Evolutionary conservation across 2,888 invertebrate species (phyloP).

Genomic region (Lysandra coridon): DNA sequence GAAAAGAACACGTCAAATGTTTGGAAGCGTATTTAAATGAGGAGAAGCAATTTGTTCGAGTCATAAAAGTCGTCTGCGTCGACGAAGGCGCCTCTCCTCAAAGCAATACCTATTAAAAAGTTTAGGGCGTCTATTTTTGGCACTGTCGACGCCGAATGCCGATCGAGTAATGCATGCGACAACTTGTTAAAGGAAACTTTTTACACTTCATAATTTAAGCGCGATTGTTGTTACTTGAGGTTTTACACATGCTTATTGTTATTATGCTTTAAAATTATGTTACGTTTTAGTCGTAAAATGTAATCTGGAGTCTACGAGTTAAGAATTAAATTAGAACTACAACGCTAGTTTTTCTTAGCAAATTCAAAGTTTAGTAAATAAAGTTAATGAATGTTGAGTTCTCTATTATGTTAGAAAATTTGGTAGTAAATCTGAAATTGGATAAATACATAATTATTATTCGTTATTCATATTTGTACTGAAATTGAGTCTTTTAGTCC

Average conservation of each 20-base stretch:
- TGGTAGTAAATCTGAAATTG: no score
- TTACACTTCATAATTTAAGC: conserved; percentile 28
- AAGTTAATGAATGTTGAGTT: no score
- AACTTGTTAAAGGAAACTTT: conserved; percentile 47
- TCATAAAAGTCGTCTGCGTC: conserved; percentile 68
- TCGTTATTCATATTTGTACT: no score
- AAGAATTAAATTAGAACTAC: no score
- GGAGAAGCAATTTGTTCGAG: conserved; percentile 69
- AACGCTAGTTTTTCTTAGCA: no score
- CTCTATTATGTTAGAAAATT: no score
- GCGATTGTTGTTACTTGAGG: conserved; percentile 9
- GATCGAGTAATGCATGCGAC: conserved; percentile 56
- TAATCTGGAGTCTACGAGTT: no score
- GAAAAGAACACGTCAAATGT: conserved; percentile 44
- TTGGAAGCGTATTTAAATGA: conserved; percentile 56
- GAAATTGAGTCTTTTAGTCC: no score
- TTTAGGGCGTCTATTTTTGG: conserved; percentile 73
- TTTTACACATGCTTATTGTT: not conserved
- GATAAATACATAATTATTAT: no score
- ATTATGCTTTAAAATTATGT: not conserved
- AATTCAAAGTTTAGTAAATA: no score
- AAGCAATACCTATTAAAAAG: conserved; percentile 68
- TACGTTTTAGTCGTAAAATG: not conserved
- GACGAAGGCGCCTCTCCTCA: conserved; percentile 62
- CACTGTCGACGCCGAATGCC: conserved; percentile 50